Percentiles rank a stretch among this genome's conserved stretches.
Evolutionary conservation across 2,888 invertebrate genomes (phyloP).

Genomic region (Acrobasis consociella): DNA sequence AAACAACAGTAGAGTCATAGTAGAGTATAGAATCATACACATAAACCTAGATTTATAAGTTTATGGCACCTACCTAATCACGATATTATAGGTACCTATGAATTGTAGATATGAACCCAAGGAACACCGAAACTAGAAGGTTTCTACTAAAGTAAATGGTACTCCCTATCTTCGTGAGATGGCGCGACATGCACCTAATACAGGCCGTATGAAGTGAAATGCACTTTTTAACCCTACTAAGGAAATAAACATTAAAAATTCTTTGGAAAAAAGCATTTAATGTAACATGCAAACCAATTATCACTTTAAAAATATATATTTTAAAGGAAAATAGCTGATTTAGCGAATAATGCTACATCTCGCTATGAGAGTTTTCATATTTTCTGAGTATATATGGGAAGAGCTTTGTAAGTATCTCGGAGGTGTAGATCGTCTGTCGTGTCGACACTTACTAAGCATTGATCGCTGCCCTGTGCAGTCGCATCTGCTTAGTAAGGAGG

Average conservation of each 20-base stretch:
- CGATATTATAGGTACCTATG: neutral
- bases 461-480: constrained; percentile 50
- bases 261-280: neutral
- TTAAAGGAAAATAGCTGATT: neutral
- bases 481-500: constrained; percentile 48
- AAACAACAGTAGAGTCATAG: no score
- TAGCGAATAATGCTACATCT: constrained; percentile 27
- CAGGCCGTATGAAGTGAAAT: neutral
- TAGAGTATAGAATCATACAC: no score
- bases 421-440: constrained; percentile 43
- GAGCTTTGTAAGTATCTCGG: constrained; percentile 11
- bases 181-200: neutral
- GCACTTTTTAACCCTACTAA: neutral
- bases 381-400: constrained; percentile 31
- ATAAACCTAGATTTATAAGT: no score
- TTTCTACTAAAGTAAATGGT: neutral
- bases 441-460: constrained; percentile 58
- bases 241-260: neutral
- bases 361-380: constrained; percentile 27
- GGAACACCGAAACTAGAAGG: neutral
- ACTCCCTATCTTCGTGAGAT: neutral
- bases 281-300: neutral
- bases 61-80: no score
- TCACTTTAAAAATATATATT: neutral
- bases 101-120: neutral